Conservation (phyloP, 1,140 invertebrate genomes). For the Ridgeia piscesae region DNA sequence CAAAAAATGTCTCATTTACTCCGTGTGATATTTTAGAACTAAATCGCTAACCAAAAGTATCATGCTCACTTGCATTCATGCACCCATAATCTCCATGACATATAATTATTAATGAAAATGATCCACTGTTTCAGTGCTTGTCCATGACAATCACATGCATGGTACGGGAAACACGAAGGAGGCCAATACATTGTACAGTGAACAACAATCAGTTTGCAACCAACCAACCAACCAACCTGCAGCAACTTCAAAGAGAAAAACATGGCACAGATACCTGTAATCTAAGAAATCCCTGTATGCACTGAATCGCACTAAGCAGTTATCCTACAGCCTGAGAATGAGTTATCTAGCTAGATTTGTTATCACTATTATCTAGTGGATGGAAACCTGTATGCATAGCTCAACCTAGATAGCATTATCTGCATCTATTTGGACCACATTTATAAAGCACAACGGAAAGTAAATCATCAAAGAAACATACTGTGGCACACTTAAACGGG, state of each 20-base stretch:
- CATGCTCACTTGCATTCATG: background rate
- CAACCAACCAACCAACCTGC: background rate
- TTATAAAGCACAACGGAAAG: background rate
- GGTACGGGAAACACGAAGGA: background rate
- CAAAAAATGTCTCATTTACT: background rate
- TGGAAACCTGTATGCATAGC: background rate
- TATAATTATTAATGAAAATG: background rate
- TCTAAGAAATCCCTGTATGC: background rate
- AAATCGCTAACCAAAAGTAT: too few species aligned
- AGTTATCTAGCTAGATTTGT: background rate
- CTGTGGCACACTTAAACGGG: background rate
- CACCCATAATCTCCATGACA: background rate
- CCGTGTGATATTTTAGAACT: background rate
- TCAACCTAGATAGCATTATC: background rate
- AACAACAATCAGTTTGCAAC: background rate
- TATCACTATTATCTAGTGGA: conserved; percentile 1
- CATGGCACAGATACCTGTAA: background rate
- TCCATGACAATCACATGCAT: background rate
- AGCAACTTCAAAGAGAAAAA: background rate
- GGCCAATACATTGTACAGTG: background rate
- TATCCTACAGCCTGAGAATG: background rate
- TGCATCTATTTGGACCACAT: background rate
- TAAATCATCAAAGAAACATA: background rate
- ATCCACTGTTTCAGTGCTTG: background rate
- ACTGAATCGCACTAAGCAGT: too few species aligned